Base-by-base conservation (phyloP, 64 coral and sea anemone species). In the Astreopora myriophthalma region DNA sequence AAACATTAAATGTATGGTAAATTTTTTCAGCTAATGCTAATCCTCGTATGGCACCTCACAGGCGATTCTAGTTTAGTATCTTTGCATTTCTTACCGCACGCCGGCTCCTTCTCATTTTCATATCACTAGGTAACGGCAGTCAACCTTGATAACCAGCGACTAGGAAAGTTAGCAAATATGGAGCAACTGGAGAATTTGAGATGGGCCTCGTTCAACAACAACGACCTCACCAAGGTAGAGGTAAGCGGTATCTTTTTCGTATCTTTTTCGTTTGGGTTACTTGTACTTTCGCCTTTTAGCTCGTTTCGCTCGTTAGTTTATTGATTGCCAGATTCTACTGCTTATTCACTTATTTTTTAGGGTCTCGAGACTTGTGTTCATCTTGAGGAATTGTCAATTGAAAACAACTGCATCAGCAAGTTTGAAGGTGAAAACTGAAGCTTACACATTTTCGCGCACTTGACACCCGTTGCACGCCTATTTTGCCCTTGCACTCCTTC, bases 191-290 rank as follows among this genome's bases (percentile, higher is more conserved):
- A 84, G 22, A 92, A 99, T 51, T 62, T 99, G 22, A 62, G 91
- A 84, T 99, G 97, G 97, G 97, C 89, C 30, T 99, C 97, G 0
- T 94, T 99, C 38, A 99, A 93, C 60, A 81, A 91, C 58, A 99
- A 99, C 67, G 91, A 99, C 55, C 90, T 99, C 12, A 96, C 91
- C 28, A 99, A 95, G 71, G 94, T 99, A 37, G 97, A 99, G 92
- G 95, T 94, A 27, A 35, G 51, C 24, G 14, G 49, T 16, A 13
- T n/a, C n/a, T n/a, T 16, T 55, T 8, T 55, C 3, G 51, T 55
- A n/a, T 55, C 16, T 16, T 14, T 19, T 0, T 55, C 13, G 17
- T 16, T 55, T 55, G 12, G 51, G 12, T 3, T 16, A 55, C 17
- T 44, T 0, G 0, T 44, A 1, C 6, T 44, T 44, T 24, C 22